Evolutionary conservation across 2,888 invertebrate genomes (phyloP), one percentile per base, ranked within the genome.

Genomic region (Augiades crinisus): DNA sequence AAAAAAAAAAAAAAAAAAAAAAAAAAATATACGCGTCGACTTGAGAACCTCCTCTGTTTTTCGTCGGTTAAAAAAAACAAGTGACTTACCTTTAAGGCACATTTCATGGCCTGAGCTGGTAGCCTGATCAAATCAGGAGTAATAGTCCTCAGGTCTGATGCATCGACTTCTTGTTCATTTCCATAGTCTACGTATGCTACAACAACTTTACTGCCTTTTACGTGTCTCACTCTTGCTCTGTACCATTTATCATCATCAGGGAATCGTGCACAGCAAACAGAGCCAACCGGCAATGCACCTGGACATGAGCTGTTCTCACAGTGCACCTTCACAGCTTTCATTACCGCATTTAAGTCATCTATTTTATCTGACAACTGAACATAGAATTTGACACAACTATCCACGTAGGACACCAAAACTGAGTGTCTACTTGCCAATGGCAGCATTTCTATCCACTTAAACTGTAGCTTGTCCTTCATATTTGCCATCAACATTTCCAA

Each of bases 181-280:
- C 99, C 99, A 84, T 96, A 99, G 85, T 99, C 99, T 10, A 99
- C 94, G 82, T 97, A 99, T 2, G 94, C 90, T 1, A 99, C 95
- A 49, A 92, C 83, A 0, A 93, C 91, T 55, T 91, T 91, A 3
- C 88, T 88, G 1, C 86, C 89, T 22, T 90, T 90, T 3, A 93
- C 81, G 31, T 92, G 91, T 56, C 93, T 89, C 5, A 98, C 92
- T 70, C 93, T 91, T 0, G 97, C 98, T 60, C 99, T 91, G 77
- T 99, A 99, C 98, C 98, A 99, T 68, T 95, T 94, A 21, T 92
- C 91, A 78, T 97, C 96, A 41, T 86, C 92, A 38, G 93, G 92
- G 71, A 95, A 99, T 53, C 94, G 92, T 0, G 98, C 98, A 60
- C 94, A 94, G 67, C 95, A 95, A 0, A 94, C 93, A 5, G 92